Base-by-base conservation (phyloP, 1,140 invertebrate genomes). In the Ceratina japonica region DNA sequence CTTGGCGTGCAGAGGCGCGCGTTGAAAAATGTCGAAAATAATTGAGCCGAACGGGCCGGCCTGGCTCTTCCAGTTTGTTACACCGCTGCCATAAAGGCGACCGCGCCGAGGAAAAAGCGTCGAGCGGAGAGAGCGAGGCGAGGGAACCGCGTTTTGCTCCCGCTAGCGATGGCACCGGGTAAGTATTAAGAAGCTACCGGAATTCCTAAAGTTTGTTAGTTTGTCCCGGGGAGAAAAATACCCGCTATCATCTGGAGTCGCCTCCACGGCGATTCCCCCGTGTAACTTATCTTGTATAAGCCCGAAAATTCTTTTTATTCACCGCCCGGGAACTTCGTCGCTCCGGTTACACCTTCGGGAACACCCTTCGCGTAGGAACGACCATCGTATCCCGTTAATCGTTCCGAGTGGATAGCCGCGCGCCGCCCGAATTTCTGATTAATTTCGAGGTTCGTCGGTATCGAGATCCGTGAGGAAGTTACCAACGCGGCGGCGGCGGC, bases 1-100 rank as follows among this genome's bases (percentile, higher is more conserved):
- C 20, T 54, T 54, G 58, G n/a, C 68, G 65, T 81, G 61, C 58
- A 37, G 64, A 77, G 56, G 24, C 20, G 20, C 49, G 24, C 49
- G 65, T 27, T 63, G 79, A 77, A 69, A 83, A 84, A 84, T 63
- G 74, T 84, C 78, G 73, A 81, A 85, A 85, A 84, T 85, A 85
- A 85, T 85, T 72, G 83, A 84, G 82, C 56, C 51, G 72, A 83
- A 74, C 78, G 77, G 70, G 44, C 51, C 58, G 58, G 70, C 62
- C 37, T 31, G 27, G 27, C 27, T 63, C 81, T 68, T 68, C 27
- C 69, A 69, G 77, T 80, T 84, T 76, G 81, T 80, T 80, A 56
- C 81, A 72, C 74, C 52, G 66, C 27, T 66, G 76, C 22, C 56
- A 68, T 85, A 84, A 84, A 84, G 62, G 66, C 68, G 69, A 79